Percentiles rank a stretch among this genome's conserved stretches.
Evolutionary conservation across 2,888 invertebrate genomes (phyloP).

Genomic region (Dione vanillae): DNA sequence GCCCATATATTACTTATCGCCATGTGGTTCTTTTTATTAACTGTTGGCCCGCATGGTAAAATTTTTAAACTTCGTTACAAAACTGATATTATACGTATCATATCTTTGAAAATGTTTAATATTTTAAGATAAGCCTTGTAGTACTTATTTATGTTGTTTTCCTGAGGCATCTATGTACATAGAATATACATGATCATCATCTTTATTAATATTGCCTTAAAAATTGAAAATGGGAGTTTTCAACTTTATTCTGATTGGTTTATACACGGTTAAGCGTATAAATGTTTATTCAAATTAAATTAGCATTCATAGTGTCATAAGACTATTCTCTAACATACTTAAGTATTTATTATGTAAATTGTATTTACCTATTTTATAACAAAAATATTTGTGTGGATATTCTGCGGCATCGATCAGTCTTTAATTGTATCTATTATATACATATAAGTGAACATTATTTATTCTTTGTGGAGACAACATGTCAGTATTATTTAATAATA

Average conservation of each 20-base stretch:
- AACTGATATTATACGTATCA: no score
- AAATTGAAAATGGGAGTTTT: conserved; percentile 10
- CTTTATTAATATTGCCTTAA: neutral
- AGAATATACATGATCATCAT: neutral
- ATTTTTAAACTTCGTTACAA: conserved; percentile 61
- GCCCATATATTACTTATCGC: neutral
- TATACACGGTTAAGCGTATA: conserved; percentile 7
- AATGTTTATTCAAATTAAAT: neutral
- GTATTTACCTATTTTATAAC: conserved; percentile 1
- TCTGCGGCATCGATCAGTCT: neutral
- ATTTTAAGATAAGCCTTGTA: neutral
- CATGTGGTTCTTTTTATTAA: conserved; percentile 52
- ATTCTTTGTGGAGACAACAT: no score
- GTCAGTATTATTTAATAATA: no score
- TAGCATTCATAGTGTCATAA: conserved; percentile 5
- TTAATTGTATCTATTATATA: no score
- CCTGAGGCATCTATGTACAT: neutral
- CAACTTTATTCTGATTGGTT: neutral
- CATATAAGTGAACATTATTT: no score
- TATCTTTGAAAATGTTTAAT: no score
- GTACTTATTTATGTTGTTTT: neutral
- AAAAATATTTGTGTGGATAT: neutral
- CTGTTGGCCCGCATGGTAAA: conserved; percentile 64
- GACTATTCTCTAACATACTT: neutral
- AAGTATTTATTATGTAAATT: neutral